Conservation (phyloP, 2,888 invertebrate species). For the Phragmatobia fuliginosa region DNA sequence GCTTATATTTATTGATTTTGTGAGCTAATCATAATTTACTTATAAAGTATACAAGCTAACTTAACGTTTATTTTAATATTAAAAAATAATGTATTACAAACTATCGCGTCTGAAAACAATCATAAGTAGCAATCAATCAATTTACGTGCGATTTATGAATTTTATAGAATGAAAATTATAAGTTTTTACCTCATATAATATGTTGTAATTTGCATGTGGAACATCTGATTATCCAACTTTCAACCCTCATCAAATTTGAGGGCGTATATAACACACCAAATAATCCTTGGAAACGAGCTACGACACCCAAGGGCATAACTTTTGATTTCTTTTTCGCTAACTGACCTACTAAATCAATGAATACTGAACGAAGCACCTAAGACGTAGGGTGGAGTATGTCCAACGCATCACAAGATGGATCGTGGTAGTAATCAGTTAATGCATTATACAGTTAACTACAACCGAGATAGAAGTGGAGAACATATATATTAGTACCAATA, state of each 20-base stretch:
- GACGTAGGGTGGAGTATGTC: conserved; percentile 70
- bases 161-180: not conserved
- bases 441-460: conserved; percentile 80
- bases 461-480: conserved; percentile 61
- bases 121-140: not conserved
- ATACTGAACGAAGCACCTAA: conserved; percentile 54
- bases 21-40: no score
- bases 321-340: conserved; percentile 7
- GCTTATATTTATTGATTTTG: no score
- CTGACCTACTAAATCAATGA: conserved; percentile 26
- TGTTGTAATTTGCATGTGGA: not conserved
- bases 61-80: no score
- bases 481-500: conserved; percentile 75
- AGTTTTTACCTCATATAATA: not conserved
- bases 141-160: no score
- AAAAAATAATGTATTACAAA: not conserved
- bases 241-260: conserved; percentile 5
- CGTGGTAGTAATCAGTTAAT: conserved; percentile 82
- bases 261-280: not conserved
- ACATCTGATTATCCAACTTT: not conserved
- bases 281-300: conserved; percentile 3
- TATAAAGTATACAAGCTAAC: no score
- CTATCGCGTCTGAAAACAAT: not conserved
- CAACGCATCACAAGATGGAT: conserved; percentile 80
- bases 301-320: conserved; percentile 3